Conservation (phyloP, 2,113 vertebrate species). For the Anthoscopus minutus region DNA sequence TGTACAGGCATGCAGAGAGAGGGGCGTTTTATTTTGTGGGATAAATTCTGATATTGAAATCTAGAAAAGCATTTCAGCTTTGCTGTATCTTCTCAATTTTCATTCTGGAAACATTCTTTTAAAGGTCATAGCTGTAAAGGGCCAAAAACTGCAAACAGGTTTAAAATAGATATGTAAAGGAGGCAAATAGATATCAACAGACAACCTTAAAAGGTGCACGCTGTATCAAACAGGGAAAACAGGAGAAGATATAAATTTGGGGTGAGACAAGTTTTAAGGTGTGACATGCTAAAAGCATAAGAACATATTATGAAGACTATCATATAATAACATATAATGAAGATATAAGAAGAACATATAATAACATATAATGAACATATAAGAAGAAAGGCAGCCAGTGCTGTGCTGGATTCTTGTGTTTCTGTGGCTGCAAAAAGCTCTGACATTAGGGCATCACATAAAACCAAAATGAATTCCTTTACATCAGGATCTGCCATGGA, state of each 20-base stretch:
- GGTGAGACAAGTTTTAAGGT: neutral
- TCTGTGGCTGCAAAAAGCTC: neutral
- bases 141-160: neutral
- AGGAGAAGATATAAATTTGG: neutral
- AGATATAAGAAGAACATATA: no score
- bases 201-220: neutral
- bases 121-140: neutral
- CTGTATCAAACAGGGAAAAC: neutral
- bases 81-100: neutral
- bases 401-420: neutral
- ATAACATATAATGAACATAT: no score
- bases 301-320: neutral
- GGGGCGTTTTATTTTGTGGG: rapidly evolving
- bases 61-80: neutral
- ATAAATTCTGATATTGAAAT: neutral
- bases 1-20: neutral
- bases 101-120: neutral
- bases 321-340: no score
- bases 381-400: neutral
- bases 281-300: neutral
- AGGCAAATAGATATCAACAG: neutral
- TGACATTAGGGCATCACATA: neutral
- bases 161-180: neutral
- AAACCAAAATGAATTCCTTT: neutral
- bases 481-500: neutral